These are phyloP conservation scores for Columba guinea DNA, from an alignment of 2,797 vertebrate genomes.

Conservation along the genomic window DNA sequence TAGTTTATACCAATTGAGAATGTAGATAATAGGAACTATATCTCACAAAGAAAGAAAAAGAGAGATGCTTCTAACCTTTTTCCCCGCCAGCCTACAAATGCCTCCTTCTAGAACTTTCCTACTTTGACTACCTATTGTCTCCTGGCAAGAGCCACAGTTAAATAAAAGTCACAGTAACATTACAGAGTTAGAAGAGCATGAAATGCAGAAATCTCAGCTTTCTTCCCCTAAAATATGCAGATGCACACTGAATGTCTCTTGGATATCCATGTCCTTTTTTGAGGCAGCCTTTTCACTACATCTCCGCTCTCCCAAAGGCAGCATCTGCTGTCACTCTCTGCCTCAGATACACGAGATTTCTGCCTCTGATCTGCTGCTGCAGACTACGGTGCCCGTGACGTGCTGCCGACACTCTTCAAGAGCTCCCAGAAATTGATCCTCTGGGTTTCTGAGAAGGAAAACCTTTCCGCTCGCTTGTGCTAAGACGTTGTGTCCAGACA, in stretches of 20 bases:
- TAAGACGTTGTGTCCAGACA: fast-evolving
- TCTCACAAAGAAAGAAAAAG: neutral
- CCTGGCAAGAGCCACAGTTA: neutral
- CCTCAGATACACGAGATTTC: neutral
- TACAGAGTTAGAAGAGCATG: neutral
- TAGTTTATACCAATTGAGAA: neutral
- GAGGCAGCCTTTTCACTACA: neutral
- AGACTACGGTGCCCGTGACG: fast-evolving
- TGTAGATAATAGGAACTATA: neutral
- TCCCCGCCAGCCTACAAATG: neutral
- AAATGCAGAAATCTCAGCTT: neutral
- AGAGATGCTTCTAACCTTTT: neutral
- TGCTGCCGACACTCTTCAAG: neutral
- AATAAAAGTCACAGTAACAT: neutral
- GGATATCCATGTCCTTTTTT: neutral
- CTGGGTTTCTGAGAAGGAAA: neutral
- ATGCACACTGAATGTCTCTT: neutral
- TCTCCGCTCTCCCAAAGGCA: constrained; percentile 1
- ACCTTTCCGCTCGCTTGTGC: neutral
- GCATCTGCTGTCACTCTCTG: constrained; percentile 8
- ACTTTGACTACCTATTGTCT: neutral
- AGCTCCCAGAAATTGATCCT: neutral
- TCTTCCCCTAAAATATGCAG: neutral
- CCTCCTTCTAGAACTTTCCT: neutral
- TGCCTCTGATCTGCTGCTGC: neutral